A percentile compares a stretch with the other conserved stretches of the same genome.
Conservation (phyloP, 1,140 invertebrate species). For the Mya arenaria region DNA sequence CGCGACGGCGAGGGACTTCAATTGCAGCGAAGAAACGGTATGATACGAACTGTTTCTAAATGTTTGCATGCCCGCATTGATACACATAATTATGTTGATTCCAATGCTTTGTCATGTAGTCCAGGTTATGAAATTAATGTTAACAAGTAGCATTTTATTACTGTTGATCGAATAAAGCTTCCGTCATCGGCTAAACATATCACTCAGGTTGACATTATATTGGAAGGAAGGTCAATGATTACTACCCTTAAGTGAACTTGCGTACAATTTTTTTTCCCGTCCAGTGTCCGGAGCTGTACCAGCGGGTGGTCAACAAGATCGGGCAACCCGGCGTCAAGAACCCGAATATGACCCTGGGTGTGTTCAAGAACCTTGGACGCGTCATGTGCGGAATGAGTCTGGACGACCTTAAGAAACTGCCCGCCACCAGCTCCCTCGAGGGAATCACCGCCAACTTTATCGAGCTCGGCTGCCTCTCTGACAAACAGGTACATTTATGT, state of each 20-base stretch:
- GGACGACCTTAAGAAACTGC: slow-evolving; percentile 8
- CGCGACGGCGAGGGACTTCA: slow-evolving; percentile 1
- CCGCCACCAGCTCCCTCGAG: not conserved
- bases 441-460: not conserved
- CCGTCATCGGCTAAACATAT: no score
- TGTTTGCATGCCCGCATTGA: no score
- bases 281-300: slow-evolving; percentile 30
- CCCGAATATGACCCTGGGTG: slow-evolving; percentile 4
- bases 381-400: slow-evolving; percentile 37
- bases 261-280: not conserved
- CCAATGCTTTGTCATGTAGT: no score
- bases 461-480: not conserved
- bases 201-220: no score
- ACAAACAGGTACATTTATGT: no score
- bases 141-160: no score
- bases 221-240: no score
- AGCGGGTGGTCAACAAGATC: not conserved
- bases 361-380: slow-evolving; percentile 13
- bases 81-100: no score
- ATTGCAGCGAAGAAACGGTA: slow-evolving; percentile 31
- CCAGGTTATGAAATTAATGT: no score
- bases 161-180: no score
- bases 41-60: not conserved
- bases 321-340: slow-evolving; percentile 22
- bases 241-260: no score